Evolutionary conservation across 2,797 vertebrate genomes (phyloP).

Genomic region (Manis crassicaudata): DNA sequence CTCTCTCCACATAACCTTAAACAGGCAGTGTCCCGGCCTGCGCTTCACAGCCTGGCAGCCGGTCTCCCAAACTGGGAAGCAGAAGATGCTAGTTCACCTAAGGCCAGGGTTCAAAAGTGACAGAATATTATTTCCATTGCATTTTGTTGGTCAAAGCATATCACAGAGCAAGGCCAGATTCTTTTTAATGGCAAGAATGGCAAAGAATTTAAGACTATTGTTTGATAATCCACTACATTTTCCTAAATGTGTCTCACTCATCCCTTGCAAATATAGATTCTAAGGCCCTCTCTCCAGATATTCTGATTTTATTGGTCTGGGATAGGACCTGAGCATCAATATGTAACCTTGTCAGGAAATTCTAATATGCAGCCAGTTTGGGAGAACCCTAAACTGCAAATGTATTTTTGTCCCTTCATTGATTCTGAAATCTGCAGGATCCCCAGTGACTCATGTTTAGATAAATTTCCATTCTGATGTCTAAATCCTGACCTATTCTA

Average conservation of each 20-base stretch:
- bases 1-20: not conserved
- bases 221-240: not conserved
- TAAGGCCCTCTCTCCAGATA: not conserved
- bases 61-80: not conserved
- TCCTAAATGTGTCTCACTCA: not conserved
- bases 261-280: not conserved
- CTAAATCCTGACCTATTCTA: not conserved
- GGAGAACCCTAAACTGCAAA: not conserved
- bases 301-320: not conserved
- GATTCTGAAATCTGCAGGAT: not conserved
- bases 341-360: not conserved
- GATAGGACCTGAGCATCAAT: not conserved
- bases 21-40: not conserved
- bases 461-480: conserved; percentile 1
- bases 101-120: not conserved
- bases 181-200: not conserved
- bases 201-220: not conserved
- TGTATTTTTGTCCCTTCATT: not conserved
- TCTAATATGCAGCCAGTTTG: not conserved
- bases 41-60: not conserved
- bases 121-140: not conserved
- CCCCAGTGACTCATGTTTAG: not conserved
- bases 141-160: not conserved
- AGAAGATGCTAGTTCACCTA: not conserved
- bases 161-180: not conserved